Conservation (phyloP, 2,888 invertebrate species). For the Heliconius charithonia region DNA sequence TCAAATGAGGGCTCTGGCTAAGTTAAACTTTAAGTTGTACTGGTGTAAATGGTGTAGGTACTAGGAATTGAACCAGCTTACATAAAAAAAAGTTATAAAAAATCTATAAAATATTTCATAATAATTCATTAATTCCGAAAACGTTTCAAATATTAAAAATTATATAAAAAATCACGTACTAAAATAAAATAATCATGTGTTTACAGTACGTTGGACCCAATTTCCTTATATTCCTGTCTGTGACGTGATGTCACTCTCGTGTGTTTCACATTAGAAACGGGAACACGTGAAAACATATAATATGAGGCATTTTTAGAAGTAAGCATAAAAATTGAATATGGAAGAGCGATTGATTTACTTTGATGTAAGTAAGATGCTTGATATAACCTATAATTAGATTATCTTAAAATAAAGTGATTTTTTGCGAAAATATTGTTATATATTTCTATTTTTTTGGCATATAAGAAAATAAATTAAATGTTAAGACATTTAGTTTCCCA, state of each 20-base stretch:
- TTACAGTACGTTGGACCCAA: neutral
- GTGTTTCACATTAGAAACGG: neutral
- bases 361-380: neutral
- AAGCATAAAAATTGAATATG: neutral
- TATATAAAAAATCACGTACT: neutral
- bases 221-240: constrained; percentile 1
- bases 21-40: no score
- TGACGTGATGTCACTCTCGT: constrained; percentile 16
- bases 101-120: neutral
- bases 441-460: neutral
- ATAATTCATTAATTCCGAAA: neutral
- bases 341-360: neutral
- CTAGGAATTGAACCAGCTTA: no score
- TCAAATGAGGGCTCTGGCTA: no score
- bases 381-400: no score
- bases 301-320: neutral
- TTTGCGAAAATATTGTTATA: neutral
- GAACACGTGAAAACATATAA: neutral
- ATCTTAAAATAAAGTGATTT: no score
- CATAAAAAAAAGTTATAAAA: neutral
- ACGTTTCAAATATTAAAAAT: neutral
- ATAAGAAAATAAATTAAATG: neutral
- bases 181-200: constrained; percentile 1
- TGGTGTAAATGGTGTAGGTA: no score
- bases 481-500: no score